Evolutionary conservation across 2,797 vertebrate species (phyloP), one percentile per base, ranked within the genome.

Genomic region (Poeciliopsis paucimaculata): DNA sequence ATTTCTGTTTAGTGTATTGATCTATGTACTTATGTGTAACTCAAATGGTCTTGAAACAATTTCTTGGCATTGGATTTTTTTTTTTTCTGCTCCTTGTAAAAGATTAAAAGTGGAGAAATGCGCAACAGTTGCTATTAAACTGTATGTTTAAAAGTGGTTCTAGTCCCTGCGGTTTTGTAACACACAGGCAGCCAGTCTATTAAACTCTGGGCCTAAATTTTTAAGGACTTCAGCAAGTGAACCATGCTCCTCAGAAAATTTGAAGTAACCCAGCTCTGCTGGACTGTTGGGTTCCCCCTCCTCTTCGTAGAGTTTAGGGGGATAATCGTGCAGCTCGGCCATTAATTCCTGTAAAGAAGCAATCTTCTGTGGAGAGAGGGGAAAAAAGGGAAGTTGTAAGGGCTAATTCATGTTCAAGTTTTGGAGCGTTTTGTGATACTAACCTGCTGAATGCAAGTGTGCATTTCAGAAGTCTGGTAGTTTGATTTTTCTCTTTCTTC

Each of bases 101-200:
- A 89, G 46, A 82, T 74, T 20, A 62, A 84, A 75, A 87, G 64
- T 91, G 82, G 84, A 84, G 62, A 87, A 71, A 75, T 78, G 73
- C 85, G 70, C 82, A 81, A 86, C 77, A 70, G 82, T 87, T 90
- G 80, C 86, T 84, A 92, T 88, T 94, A 94, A 94, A 94, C 87
- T 23, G 5, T 20, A 57, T 77, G 26, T 55, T 36, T 1, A 53
- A 41, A 12, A 1, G 28, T 46, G 3, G 26, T 45, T 16, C 16
- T 45, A 0, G 68, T 28, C 23, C 39, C 41, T 45, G 11, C 28
- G 41, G 26, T 28, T 9, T 72, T 81, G 2, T 36, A 75, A 77
- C 28, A 45, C 74, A 70, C 89, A 92, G 71, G 72, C 78, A 51
- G 90, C 92, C 60, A 94, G 88, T 1, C 77, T 5, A 0, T 76